phyloP scores from a whole-genome alignment of 2,888 invertebrate species.

The Drosophila maculinotata region DNA sequence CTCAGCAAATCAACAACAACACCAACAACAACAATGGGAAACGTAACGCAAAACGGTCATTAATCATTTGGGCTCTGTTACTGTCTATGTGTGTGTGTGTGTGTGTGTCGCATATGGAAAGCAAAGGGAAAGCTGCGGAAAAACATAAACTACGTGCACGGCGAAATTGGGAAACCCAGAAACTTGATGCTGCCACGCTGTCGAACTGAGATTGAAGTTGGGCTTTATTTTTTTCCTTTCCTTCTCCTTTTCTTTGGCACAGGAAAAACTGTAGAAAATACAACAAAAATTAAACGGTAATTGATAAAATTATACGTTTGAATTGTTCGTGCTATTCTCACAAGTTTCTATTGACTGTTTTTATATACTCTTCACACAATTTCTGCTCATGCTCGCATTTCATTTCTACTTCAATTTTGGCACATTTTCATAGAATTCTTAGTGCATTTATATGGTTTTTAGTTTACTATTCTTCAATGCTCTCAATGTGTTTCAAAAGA shows the following conservation, averaged over 20 bases:
- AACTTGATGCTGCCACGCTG: conserved; percentile 47
- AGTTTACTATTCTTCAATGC: too few species aligned
- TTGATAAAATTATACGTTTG: conserved; percentile 48
- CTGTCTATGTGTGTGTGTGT: conserved; percentile 28
- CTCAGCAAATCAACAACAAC: conserved; percentile 61
- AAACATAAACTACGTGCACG: conserved; percentile 66
- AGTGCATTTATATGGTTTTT: too few species aligned
- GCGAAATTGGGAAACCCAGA: conserved; percentile 19
- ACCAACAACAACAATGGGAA: conserved; percentile 28
- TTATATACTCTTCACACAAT: conserved; percentile 9
- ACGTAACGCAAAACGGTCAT: conserved; percentile 71
- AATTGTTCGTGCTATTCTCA: conserved; percentile 2
- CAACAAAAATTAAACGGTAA: conserved; percentile 31
- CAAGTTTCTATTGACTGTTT: background rate
- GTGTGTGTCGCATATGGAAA: conserved; percentile 35
- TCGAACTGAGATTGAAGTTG: conserved; percentile 57
- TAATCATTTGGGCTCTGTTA: conserved; percentile 76
- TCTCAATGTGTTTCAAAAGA: too few species aligned
- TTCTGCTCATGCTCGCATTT: too few species aligned
- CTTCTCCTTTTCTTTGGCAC: background rate
- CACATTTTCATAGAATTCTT: too few species aligned
- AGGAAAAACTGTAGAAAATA: background rate
- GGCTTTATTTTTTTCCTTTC: conserved; percentile 8
- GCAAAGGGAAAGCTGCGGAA: conserved; percentile 31
- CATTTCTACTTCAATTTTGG: too few species aligned